These are phyloP conservation scores for Tachycineta bicolor DNA, from an alignment of 2,113 vertebrate species.

Conservation along the genomic window DNA sequence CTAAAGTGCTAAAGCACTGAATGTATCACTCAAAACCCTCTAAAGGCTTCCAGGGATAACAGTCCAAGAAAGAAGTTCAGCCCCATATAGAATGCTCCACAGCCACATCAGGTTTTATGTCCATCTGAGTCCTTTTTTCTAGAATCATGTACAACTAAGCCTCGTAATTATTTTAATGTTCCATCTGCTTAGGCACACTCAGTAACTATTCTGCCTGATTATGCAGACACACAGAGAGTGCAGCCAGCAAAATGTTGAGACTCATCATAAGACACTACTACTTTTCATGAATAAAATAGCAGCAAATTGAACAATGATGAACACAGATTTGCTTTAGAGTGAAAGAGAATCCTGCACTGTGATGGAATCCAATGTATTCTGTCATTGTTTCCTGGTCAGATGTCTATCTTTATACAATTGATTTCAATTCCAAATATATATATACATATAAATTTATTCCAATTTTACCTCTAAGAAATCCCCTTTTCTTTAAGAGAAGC, in stretches of 20 bases:
- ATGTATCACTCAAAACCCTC: neutral
- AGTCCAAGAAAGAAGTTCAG: neutral
- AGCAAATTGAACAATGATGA: neutral
- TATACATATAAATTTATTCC: neutral
- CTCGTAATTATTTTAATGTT: neutral
- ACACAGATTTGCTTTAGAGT: neutral
- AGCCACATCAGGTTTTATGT: neutral
- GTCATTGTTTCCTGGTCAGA: neutral
- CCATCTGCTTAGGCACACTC: neutral
- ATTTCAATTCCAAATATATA: neutral
- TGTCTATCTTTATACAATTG: neutral
- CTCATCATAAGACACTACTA: neutral
- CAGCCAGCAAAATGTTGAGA: neutral
- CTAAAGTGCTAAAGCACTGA: neutral
- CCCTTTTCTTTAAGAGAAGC: neutral
- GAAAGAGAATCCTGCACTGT: neutral
- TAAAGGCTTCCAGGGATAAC: neutral
- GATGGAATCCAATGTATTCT: neutral
- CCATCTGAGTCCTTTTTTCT: neutral
- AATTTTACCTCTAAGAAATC: neutral
- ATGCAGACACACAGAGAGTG: neutral
- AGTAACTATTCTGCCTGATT: neutral
- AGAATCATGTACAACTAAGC: neutral
- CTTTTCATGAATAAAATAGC: neutral
- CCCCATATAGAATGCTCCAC: accelerated